Evolutionary conservation across 2,888 invertebrate species (phyloP), one percentile per base, ranked within the genome.

Genomic region (Tortricodes alternella): DNA sequence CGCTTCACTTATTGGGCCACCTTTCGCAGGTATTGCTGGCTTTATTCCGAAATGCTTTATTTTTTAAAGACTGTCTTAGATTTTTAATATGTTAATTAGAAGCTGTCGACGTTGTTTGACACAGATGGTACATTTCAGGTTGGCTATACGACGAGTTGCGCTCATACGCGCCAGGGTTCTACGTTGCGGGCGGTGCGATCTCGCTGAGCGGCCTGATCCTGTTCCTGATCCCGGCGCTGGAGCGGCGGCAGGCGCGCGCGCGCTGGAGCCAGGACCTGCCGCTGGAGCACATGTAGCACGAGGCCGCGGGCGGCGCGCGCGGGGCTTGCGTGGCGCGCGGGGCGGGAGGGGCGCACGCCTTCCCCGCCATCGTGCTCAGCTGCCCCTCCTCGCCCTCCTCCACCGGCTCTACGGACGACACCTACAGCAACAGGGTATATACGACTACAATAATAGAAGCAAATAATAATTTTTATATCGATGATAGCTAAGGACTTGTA

Each of bases 1-100:
- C 51, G 98, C 98, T 2, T 97, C 98, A 1, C 92, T 98, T 5
- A 93, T 98, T 62, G 98, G 98, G 44, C 96, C 98, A 52, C 98
- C 98, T 11, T 94, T 98, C 64, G 98, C 96, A 83, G 98, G 98
- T 98, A 92, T 83, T 18, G 18, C 1, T 29, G 7, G 3, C 62
- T 53, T 8, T 44, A 39, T 43, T 39, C 29, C 11, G 39, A 18
- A 16, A n/a, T 41, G 24, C 3, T 59, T 9, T 9, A 6, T 8
- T 13, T 15, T 24, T 29, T 4, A 21, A 15, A 16, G 35, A 43
- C 21, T 19, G n/a, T n/a, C n/a, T n/a, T n/a, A n/a, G n/a, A n/a
- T n/a, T n/a, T n/a, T n/a, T n/a, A 1, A 3, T n/a, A 29, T 11
- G 11, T 3, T 11, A 9, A 29, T 11, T 29, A n/a, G 8, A 29